Percentiles rank a stretch among this genome's conserved stretches.
Conservation (phyloP, 64 coral and sea anemone genomes). For the Pachyseris speciosa region DNA sequence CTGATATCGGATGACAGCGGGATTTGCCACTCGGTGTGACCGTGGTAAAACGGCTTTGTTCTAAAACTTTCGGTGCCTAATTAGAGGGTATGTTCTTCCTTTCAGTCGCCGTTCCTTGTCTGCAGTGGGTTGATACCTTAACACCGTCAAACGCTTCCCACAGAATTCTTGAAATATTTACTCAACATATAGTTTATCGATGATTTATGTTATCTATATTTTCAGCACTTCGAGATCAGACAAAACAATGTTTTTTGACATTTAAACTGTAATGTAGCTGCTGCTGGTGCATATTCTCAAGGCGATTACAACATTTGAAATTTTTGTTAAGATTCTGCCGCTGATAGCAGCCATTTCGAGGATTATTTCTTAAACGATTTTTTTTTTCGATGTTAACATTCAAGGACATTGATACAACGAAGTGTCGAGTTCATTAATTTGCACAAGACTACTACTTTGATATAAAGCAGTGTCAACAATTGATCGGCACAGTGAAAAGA, state of each 20-base stretch:
- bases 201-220: background rate
- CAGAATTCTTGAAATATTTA: background rate
- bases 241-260: background rate
- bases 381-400: background rate
- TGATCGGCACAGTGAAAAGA: too few species aligned
- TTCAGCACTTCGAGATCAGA: background rate
- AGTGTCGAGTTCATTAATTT: too few species aligned
- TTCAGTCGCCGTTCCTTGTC: background rate
- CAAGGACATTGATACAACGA: too few species aligned
- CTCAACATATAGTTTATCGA: background rate
- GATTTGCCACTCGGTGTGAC: background rate
- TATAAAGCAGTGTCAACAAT: too few species aligned
- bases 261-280: background rate
- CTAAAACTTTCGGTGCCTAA: background rate
- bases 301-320: background rate
- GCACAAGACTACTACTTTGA: too few species aligned
- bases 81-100: background rate
- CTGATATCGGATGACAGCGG: background rate
- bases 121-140: background rate
- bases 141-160: background rate
- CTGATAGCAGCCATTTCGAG: background rate
- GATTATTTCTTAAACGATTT: background rate
- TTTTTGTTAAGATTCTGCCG: background rate
- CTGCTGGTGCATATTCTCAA: background rate
- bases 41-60: constrained; percentile 1